Conservation (phyloP, 2,797 vertebrate genomes). For the Neostethus bicornis region DNA sequence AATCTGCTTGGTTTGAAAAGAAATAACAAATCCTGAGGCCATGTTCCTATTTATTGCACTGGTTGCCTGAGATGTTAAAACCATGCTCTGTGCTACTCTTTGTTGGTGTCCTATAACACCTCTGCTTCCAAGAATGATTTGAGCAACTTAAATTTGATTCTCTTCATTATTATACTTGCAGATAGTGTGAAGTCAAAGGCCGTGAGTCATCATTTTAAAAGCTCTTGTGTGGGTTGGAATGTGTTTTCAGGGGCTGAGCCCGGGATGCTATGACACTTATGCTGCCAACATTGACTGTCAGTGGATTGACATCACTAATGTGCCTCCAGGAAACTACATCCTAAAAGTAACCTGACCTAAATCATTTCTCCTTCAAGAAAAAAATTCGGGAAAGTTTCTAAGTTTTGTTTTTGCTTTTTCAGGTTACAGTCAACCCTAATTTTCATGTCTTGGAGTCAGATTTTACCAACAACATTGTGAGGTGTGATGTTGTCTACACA, state of each 20-base stretch:
- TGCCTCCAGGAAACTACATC: constrained; percentile 84
- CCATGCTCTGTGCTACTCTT: constrained; percentile 27
- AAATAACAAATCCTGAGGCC: constrained; percentile 27
- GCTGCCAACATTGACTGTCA: constrained; percentile 89
- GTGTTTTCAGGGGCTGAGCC: constrained; percentile 83
- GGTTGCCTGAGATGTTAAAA: constrained; percentile 41
- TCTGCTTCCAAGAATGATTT: constrained; percentile 40
- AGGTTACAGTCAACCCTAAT: constrained; percentile 86
- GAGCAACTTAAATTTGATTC: constrained; percentile 27
- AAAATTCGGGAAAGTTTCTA: neutral
- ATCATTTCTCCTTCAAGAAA: neutral
- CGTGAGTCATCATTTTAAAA: constrained; percentile 9
- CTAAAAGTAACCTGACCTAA: constrained; percentile 75
- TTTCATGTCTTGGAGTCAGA: constrained; percentile 82
- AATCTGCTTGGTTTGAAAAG: neutral
- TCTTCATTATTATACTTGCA: constrained; percentile 28
- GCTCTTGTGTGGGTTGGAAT: constrained; percentile 8
- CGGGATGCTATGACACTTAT: constrained; percentile 87
- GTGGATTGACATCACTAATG: constrained; percentile 90
- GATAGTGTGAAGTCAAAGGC: constrained; percentile 37
- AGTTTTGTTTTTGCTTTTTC: constrained; percentile 11
- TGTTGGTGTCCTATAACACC: constrained; percentile 30
- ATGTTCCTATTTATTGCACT: constrained; percentile 43
- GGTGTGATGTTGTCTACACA: constrained; percentile 83
- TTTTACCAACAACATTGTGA: constrained; percentile 84